Evolutionary conservation across 2,113 vertebrate species (phyloP), one percentile per base, ranked within the genome.

Genomic region (Chaetops frenatus): DNA sequence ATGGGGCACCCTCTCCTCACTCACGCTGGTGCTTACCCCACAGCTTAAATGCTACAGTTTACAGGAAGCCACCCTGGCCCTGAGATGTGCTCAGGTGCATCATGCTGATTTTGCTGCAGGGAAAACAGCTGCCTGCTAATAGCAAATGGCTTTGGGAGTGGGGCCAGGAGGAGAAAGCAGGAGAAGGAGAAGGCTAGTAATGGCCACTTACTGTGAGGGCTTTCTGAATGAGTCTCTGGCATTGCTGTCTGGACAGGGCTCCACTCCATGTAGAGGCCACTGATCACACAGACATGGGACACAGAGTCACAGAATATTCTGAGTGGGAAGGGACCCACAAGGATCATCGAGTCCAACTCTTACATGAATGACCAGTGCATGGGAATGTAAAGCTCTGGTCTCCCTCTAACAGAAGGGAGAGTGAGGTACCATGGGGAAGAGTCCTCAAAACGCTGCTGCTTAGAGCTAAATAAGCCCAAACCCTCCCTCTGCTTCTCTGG

Each of bases 351-450:
- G 24, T 29, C 35, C 60, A 73, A 4, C 36, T 66, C 36, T 44
- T 14, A 58, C 16, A 13, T 17, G 36, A 81, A 38, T 0, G 0
- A 7, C 25, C 12, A 44, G 23, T 24, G 11, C 0, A 0, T 0
- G 7, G 33, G 33, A 91, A 74, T 40, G 44, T 13, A 53, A 62
- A 88, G 35, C 36, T 71, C 25, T 6, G 8, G 13, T 45, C 27
- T 25, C 71, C 8, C 22, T 33, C 10, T 45, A 28, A 73, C 9
- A 57, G 21, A 73, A 71, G 12, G 61, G 18, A 74, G 15, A 79
- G 20, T 16, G 25, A 85, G 15, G 12, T 40, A 22, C 8, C 35
- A 44, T 20, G 22, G 24, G 25, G 15, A 92, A 69, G 22, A 23
- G 16, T 61, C 45, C 56, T 84, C 23, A 13, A 61, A 88, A 90